Percentiles rank a stretch among this genome's conserved stretches.
These are phyloP conservation scores for Anser cygnoides DNA, from an alignment of 2,113 vertebrate species.

Conservation along the genomic window DNA sequence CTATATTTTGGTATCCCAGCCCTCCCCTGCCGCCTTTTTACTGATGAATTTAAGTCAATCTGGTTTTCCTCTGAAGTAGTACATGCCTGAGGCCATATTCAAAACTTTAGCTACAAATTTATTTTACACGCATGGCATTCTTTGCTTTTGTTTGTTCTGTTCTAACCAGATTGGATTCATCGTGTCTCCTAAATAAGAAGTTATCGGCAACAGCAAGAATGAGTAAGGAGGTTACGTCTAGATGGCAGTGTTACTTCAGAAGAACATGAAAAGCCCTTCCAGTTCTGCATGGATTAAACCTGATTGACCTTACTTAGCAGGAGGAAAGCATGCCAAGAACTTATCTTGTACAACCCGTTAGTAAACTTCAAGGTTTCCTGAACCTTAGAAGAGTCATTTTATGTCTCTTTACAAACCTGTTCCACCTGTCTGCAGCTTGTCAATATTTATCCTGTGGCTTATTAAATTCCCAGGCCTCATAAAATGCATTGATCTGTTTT, in stretches of 20 bases:
- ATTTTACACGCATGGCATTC: accelerated
- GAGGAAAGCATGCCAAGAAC: background rate
- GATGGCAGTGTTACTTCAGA: slow-evolving; percentile 52
- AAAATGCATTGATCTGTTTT: slow-evolving; percentile 43
- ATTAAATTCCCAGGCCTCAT: slow-evolving; percentile 39
- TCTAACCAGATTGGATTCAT: background rate
- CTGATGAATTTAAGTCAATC: background rate
- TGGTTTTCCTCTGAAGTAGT: background rate
- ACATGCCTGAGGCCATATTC: background rate
- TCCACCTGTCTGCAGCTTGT: slow-evolving; percentile 41
- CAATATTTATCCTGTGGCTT: slow-evolving; percentile 45
- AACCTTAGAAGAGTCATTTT: slow-evolving; percentile 17
- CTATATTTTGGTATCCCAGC: background rate
- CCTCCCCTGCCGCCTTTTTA: accelerated
- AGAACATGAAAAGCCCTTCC: background rate
- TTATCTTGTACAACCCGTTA: slow-evolving; percentile 7
- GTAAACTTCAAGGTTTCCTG: slow-evolving; percentile 33
- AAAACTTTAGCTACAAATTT: background rate
- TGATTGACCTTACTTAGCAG: background rate
- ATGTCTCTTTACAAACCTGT: slow-evolving; percentile 33
- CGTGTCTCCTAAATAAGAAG: background rate
- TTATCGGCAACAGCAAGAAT: background rate
- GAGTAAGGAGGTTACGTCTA: background rate
- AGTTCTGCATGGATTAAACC: background rate
- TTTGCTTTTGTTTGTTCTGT: background rate